These are phyloP conservation scores for roundworm (Caenorhabditis elegans) DNA, from an alignment of 1,140 invertebrate species.

Conservation along the genomic window DNA sequence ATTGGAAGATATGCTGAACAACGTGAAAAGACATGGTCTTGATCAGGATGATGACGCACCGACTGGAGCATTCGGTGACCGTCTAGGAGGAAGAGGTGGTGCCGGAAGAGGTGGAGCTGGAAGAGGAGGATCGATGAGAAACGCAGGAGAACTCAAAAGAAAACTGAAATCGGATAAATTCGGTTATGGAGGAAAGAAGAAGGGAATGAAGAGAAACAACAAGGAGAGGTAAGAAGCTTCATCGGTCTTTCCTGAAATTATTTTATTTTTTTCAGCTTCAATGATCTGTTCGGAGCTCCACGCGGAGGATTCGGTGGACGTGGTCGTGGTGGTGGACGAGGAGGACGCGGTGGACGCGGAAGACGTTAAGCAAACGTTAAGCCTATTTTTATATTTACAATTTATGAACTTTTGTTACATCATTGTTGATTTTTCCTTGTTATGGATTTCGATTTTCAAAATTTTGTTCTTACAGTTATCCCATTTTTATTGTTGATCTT, in stretches of 20 bases:
- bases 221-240: slow-evolving; percentile 72
- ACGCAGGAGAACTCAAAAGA: slow-evolving; percentile 26
- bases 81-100: neutral
- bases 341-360: slow-evolving; percentile 3
- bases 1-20: slow-evolving; percentile 63
- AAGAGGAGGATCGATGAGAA: slow-evolving; percentile 60
- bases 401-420: neutral
- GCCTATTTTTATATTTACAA: neutral
- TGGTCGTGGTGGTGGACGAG: neutral
- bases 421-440: slow-evolving; percentile 8
- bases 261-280: neutral
- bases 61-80: neutral
- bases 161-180: slow-evolving; percentile 75
- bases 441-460: neutral
- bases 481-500: neutral
- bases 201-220: slow-evolving; percentile 83
- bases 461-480: neutral
- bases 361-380: slow-evolving; percentile 15
- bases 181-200: slow-evolving; percentile 93
- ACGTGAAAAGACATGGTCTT: slow-evolving; percentile 45
- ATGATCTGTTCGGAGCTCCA: slow-evolving; percentile 3
- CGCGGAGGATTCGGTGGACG: slow-evolving; percentile 10
- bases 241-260: neutral
- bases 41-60: slow-evolving; percentile 28
- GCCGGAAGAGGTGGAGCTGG: slow-evolving; percentile 61